phyloP scores from a whole-genome alignment of 2,797 vertebrate genomes.

The Intellagama lesueurii region DNA sequence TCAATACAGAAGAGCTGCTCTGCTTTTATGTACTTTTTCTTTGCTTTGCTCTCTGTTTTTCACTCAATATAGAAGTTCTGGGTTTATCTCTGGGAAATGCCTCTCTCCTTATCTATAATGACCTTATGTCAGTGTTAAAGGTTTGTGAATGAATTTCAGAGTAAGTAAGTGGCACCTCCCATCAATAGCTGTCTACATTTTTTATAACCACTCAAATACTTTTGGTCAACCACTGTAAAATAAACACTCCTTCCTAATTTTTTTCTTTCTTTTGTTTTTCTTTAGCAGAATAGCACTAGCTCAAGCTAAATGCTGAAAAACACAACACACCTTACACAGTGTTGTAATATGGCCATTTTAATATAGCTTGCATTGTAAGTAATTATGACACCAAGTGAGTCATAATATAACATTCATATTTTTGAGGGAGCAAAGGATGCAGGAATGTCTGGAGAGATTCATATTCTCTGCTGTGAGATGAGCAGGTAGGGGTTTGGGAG shows the following conservation, averaged over 20 bases:
- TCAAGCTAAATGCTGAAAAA: slow-evolving; percentile 77
- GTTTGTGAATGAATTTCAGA: slow-evolving; percentile 79
- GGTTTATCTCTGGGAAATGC: slow-evolving; percentile 51
- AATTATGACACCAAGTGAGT: slow-evolving; percentile 46
- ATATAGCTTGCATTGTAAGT: slow-evolving; percentile 60
- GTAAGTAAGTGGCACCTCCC: slow-evolving; percentile 77
- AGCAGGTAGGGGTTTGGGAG: not conserved
- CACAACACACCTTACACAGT: slow-evolving; percentile 72
- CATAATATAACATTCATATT: not conserved
- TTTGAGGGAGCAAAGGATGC: not conserved
- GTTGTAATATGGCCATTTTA: slow-evolving; percentile 66
- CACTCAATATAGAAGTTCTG: too few species aligned
- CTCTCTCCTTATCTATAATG: slow-evolving; percentile 51
- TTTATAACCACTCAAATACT: slow-evolving; percentile 83
- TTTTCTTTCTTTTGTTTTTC: slow-evolving; percentile 78
- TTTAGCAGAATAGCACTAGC: slow-evolving; percentile 81
- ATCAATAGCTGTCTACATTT: slow-evolving; percentile 80
- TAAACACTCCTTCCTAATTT: slow-evolving; percentile 85
- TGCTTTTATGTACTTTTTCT: too few species aligned
- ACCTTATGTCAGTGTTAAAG: slow-evolving; percentile 70
- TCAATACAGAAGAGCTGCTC: too few species aligned
- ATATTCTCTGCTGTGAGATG: slow-evolving; percentile 20
- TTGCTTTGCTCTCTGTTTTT: too few species aligned
- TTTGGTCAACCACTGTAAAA: slow-evolving; percentile 87
- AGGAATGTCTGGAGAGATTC: not conserved